Evolutionary conservation across 1,140 invertebrate species (phyloP), one percentile per base, ranked within the genome.

Genomic region (Cepaea nemoralis): DNA sequence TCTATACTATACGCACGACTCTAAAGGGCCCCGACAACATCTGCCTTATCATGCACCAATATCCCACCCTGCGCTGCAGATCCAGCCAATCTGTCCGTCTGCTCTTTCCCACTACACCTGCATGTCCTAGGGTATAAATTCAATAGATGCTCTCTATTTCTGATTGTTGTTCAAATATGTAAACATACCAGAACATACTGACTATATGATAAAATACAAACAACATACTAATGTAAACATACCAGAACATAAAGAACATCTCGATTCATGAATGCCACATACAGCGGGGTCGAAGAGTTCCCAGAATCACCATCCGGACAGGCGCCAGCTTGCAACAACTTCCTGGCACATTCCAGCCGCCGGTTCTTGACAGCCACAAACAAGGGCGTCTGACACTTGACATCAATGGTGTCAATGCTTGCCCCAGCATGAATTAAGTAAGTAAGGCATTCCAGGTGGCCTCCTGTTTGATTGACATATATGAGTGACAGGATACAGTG

Each of bases 351-450:
- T 12, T 84, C 78, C 16, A 77, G 22, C 35, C 85, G 81, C 37
- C 83, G 59, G 40, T 86, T 86, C 91, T 79, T 91, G 85, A 69
- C 82, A 80, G 89, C 87, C 67, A 90, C 84, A 83, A 88, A 89
- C 19, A 90, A 79, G 1, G 89, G 85, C 1, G 89, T 90, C 75
- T 90, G 89, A 37, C 83, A 86, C 76, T 90, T 90, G 45, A 90
- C 86, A 78, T 90, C 89, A 40, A 83, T 78, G 1, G 85, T 80
- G 35, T 89, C 86, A n/a, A 88, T 84, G 27, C 77, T 77, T 16
- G 86, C 86, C 0, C 86, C 87, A 31, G 83, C 79, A 24, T 80
- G 27, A 45, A 90, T 40, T n/a, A 90, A 76, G 0, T 83, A 33
- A 10, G 80, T 45, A 33, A 88, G 83, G 82, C 87, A 88, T 14